phyloP scores from a whole-genome alignment of 2,888 invertebrate genomes.

The Stramonita haemastoma region DNA sequence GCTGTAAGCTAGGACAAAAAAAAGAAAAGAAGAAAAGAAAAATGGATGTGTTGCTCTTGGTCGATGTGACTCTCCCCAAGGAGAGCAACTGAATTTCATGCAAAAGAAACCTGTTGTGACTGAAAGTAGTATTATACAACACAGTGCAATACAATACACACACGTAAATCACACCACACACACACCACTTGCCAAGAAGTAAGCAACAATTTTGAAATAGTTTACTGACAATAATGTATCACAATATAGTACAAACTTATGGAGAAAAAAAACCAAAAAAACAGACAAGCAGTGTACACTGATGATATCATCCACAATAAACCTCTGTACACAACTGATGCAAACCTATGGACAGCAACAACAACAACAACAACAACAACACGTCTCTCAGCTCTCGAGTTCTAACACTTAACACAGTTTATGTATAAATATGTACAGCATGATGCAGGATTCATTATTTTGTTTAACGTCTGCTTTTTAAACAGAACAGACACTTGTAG shows the following conservation, averaged over 20 bases:
- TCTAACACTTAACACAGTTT: background rate
- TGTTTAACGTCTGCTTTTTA: too few relatives aligned
- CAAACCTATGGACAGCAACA: background rate
- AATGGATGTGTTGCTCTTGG: too few relatives aligned
- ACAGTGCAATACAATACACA: background rate
- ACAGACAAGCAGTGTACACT: background rate
- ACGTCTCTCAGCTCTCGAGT: background rate
- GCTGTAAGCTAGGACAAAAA: too few relatives aligned
- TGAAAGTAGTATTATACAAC: too few relatives aligned
- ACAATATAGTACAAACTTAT: conserved; percentile 10
- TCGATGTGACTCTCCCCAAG: too few relatives aligned
- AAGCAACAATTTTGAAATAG: background rate
- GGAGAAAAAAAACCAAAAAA: background rate
- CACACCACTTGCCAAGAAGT: background rate
- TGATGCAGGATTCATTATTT: too few relatives aligned
- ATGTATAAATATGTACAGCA: background rate
- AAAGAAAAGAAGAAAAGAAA: too few relatives aligned
- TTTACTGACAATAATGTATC: conserved; percentile 23
- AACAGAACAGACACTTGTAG: too few relatives aligned
- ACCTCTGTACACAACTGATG: background rate
- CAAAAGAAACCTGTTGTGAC: too few relatives aligned
- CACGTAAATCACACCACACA: background rate
- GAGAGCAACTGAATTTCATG: too few relatives aligned
- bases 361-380: background rate
- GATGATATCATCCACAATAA: background rate